These are phyloP conservation scores for Tolypeutes matacus DNA, from an alignment of 2,797 vertebrate genomes.

Conservation along the genomic window DNA sequence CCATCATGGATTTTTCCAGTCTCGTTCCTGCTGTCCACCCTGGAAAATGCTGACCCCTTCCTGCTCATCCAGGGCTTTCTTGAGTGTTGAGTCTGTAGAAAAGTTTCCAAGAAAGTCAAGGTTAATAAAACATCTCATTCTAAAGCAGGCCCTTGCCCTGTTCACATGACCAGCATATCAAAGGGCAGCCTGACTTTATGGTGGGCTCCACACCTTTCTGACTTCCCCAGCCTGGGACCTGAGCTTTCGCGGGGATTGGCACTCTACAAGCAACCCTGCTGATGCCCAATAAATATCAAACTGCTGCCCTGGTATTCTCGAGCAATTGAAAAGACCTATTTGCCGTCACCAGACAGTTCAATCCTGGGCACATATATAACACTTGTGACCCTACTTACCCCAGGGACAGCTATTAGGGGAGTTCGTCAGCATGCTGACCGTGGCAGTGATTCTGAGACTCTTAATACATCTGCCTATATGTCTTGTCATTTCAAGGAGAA, in stretches of 20 bases:
- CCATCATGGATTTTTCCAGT: background rate
- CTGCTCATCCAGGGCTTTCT: background rate
- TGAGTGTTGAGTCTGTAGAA: background rate
- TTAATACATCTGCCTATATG: constrained; percentile 1
- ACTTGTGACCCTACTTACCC: constrained; percentile 70
- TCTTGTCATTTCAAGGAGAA: constrained; percentile 20
- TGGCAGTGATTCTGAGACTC: constrained; percentile 37
- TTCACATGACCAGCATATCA: background rate
- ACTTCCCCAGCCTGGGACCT: background rate
- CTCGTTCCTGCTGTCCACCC: background rate
- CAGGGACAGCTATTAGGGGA: constrained; percentile 32
- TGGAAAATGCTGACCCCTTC: background rate
- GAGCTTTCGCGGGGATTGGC: background rate
- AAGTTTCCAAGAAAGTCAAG: background rate
- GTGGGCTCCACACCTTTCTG: constrained; percentile 3
- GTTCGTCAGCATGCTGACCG: background rate
- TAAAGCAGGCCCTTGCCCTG: background rate
- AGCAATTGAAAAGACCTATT: constrained; percentile 9
- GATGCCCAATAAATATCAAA: constrained; percentile 69
- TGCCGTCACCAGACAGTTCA: constrained; percentile 61
- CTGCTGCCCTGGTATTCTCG: constrained; percentile 31
- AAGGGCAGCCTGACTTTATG: background rate
- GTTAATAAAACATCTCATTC: background rate
- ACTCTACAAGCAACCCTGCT: constrained; percentile 53
- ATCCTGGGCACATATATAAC: constrained; percentile 52